Evolutionary conservation across 2,797 vertebrate species (phyloP).

Genomic region (Picus viridis): DNA sequence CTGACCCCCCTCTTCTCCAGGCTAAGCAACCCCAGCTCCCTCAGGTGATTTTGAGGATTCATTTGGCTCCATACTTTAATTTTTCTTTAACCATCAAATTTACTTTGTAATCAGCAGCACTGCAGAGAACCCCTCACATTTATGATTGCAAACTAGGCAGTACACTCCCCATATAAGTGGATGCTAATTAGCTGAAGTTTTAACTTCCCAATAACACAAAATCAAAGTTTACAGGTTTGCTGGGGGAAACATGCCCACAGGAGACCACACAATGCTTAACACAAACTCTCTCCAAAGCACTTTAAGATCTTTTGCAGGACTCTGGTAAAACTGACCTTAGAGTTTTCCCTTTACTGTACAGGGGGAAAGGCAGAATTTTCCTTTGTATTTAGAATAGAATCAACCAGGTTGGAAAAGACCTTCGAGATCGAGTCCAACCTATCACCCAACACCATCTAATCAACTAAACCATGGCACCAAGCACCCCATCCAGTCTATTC

Average conservation of each 20-base stretch:
- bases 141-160: constrained; percentile 36
- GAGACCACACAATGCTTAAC: constrained; percentile 22
- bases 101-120: not conserved
- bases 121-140: constrained; percentile 25
- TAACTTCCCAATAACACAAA: constrained; percentile 9
- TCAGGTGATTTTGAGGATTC: not conserved
- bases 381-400: not conserved
- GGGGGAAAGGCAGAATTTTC: not conserved
- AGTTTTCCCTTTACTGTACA: not conserved
- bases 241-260: not conserved
- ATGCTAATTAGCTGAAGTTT: constrained; percentile 24
- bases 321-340: not conserved
- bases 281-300: not conserved
- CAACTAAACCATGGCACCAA: no score
- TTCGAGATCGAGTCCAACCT: no score
- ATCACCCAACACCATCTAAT: no score
- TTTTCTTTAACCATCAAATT: constrained; percentile 4
- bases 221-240: constrained; percentile 43
- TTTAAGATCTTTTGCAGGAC: constrained; percentile 42
- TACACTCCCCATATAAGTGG: not conserved
- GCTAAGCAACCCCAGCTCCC: no score
- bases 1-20: no score
- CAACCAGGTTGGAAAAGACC: no score
- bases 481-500: no score
- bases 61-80: not conserved